Conservation (phyloP, 2,888 invertebrate species). For the Chelonus formosanus region DNA sequence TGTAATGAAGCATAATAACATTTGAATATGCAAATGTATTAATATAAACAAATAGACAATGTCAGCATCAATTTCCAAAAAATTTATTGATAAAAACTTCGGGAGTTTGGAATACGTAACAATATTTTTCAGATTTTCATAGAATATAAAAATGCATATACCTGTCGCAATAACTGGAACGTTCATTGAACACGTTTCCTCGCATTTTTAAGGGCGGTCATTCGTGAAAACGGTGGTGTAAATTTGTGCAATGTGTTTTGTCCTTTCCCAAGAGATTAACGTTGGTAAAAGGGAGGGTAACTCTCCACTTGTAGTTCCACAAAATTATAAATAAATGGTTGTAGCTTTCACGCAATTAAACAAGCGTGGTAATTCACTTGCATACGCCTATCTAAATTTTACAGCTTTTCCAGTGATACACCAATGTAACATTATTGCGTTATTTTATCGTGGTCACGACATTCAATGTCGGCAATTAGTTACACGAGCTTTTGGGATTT, state of each 20-base stretch:
- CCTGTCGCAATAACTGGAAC: too few species aligned
- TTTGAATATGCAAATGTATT: too few species aligned
- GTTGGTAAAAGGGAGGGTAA: neutral
- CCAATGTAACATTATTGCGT: constrained; percentile 47
- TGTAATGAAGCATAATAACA: too few species aligned
- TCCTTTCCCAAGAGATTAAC: neutral
- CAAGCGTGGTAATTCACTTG: constrained; percentile 6
- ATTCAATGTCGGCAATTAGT: constrained; percentile 38
- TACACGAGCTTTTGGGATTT: constrained; percentile 37
- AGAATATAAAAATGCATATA: constrained; percentile 5
- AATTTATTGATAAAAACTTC: too few species aligned
- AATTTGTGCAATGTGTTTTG: constrained; percentile 42
- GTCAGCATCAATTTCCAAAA: too few species aligned
- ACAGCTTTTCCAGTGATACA: constrained; percentile 19
- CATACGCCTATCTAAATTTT: constrained; percentile 14
- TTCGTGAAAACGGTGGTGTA: constrained; percentile 45
- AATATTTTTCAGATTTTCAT: constrained; percentile 20
- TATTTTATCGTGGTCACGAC: constrained; percentile 39
- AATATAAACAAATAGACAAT: too few species aligned
- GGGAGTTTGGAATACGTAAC: neutral
- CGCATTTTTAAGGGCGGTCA: constrained; percentile 36
- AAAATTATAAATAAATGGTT: constrained; percentile 45
- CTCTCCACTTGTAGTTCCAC: too few species aligned
- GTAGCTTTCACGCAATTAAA: constrained; percentile 42
- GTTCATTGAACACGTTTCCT: too few species aligned